These are phyloP conservation scores for Nannobrachium achirus DNA, from an alignment of 2,113 vertebrate species.

Conservation along the genomic window DNA sequence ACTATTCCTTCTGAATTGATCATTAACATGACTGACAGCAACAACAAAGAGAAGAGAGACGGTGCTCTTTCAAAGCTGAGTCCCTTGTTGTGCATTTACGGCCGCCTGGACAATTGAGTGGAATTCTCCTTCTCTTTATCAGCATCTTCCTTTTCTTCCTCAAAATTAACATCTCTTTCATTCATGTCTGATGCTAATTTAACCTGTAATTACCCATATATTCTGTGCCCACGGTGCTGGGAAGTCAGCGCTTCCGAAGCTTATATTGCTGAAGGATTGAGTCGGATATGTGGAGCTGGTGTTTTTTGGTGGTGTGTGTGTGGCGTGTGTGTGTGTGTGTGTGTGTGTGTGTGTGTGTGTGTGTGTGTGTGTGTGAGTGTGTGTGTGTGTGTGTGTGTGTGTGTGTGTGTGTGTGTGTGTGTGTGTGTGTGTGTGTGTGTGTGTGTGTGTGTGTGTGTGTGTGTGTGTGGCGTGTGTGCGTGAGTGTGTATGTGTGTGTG, in stretches of 20 bases:
- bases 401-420: not conserved
- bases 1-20: slow-evolving; percentile 67
- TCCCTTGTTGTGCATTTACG: slow-evolving; percentile 62
- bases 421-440: too few relatives aligned
- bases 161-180: slow-evolving; percentile 66
- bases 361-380: too few relatives aligned
- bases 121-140: slow-evolving; percentile 67
- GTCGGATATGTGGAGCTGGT: slow-evolving; percentile 70
- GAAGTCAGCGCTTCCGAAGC: slow-evolving; percentile 55
- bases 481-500: too few relatives aligned
- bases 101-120: slow-evolving; percentile 52
- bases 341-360: too few relatives aligned
- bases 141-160: slow-evolving; percentile 56
- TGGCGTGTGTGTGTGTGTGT: too few relatives aligned
- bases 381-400: too few relatives aligned
- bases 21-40: slow-evolving; percentile 77
- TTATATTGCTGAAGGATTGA: slow-evolving; percentile 63
- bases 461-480: too few relatives aligned
- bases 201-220: slow-evolving; percentile 48
- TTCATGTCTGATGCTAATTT: slow-evolving; percentile 65
- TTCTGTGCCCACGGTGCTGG: slow-evolving; percentile 58
- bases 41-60: slow-evolving; percentile 72
- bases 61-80: slow-evolving; percentile 59
- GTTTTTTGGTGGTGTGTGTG: slow-evolving; percentile 29
- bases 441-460: too few relatives aligned